Percentiles rank a stretch among this genome's conserved stretches.
phyloP scores from a whole-genome alignment of 2,797 vertebrate species.

The Cheracebus regulus region DNA sequence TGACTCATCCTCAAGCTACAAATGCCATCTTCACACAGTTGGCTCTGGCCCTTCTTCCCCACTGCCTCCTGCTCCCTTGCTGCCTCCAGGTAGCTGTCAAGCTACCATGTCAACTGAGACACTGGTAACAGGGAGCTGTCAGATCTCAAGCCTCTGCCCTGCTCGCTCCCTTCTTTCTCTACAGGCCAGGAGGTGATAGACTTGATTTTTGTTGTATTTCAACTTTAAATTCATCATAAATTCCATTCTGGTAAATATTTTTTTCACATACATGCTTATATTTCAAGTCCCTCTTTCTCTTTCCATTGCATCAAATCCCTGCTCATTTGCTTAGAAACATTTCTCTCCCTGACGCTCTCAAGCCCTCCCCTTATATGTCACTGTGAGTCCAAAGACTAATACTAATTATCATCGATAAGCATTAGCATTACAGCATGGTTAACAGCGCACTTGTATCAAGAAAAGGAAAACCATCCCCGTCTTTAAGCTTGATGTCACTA shows the following conservation, averaged over 20 bases:
- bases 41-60: neutral
- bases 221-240: conserved; percentile 8
- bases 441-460: neutral
- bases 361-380: neutral
- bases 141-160: neutral
- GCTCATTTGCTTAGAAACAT: conserved; percentile 25
- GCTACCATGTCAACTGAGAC: neutral
- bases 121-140: neutral
- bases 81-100: neutral
- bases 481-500: neutral
- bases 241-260: neutral
- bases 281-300: neutral
- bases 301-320: conserved; percentile 27
- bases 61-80: neutral
- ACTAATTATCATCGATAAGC: neutral
- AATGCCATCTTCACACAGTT: neutral
- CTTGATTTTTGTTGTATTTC: neutral
- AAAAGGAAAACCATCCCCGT: neutral
- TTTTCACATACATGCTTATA: neutral
- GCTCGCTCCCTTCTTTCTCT: neutral
- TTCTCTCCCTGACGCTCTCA: neutral
- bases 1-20: neutral
- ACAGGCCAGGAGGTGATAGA: neutral
- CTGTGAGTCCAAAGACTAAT: conserved; percentile 18
- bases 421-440: neutral